These are phyloP conservation scores for Urophycis tenuis DNA, from an alignment of 2,797 vertebrate species.

Conservation along the genomic window DNA sequence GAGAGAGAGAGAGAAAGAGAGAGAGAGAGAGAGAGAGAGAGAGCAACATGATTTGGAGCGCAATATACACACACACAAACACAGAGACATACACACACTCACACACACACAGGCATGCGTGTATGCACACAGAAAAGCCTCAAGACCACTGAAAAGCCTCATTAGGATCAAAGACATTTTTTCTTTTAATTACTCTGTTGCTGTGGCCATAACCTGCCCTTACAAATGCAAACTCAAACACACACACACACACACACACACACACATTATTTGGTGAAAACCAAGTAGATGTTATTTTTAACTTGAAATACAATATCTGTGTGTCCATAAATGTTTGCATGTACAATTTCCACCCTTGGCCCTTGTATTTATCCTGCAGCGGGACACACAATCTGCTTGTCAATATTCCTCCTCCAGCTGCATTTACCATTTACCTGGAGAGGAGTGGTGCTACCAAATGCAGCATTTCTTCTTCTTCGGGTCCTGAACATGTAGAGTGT, in stretches of 20 bases:
- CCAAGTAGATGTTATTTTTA: slow-evolving; percentile 59
- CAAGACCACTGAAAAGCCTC: slow-evolving; percentile 52
- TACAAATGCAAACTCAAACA: slow-evolving; percentile 1
- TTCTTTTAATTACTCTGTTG: slow-evolving; percentile 62
- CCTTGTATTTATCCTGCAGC: background rate
- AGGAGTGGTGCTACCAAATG: slow-evolving; percentile 31
- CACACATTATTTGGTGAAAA: slow-evolving; percentile 26
- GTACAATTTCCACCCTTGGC: background rate
- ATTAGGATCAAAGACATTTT: slow-evolving; percentile 65
- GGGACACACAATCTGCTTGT: background rate
- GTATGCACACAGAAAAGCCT: slow-evolving; percentile 12
- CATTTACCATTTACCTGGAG: background rate
- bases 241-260: slow-evolving; percentile 10
- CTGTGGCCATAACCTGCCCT: slow-evolving; percentile 42
- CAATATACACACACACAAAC: background rate
- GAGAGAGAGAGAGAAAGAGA: too few relatives aligned
- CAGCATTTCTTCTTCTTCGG: slow-evolving; percentile 17
- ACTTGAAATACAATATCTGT: slow-evolving; percentile 18
- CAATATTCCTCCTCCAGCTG: background rate
- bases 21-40: too few relatives aligned
- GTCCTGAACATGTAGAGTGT: slow-evolving; percentile 22
- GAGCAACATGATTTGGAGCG: too few relatives aligned
- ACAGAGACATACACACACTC: slow-evolving; percentile 9
- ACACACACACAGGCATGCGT: slow-evolving; percentile 29
- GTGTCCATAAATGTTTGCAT: background rate